Base-by-base conservation (phyloP, 2,113 vertebrate species). In the Benitochromis conjunctus region DNA sequence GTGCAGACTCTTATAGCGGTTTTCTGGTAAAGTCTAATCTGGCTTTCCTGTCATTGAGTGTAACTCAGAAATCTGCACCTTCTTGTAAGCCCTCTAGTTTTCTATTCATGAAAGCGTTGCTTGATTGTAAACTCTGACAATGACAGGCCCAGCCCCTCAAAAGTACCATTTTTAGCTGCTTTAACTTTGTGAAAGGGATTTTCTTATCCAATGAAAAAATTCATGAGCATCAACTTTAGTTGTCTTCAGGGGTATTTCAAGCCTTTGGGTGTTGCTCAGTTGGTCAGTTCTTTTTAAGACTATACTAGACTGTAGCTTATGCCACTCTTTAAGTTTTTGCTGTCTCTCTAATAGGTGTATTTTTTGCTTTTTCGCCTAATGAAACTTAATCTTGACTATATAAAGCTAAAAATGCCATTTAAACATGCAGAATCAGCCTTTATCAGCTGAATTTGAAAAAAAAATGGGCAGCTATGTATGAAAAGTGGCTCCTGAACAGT, bases 131-230 rank as follows among this genome's bases (percentile, higher is more conserved):
- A 69, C 38, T 24, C 36, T 24, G 64, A 24, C 64, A 41, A 38
- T 9, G 36, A 41, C 41, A 14, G 4, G 13, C 34, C 4, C 7
- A 21, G 36, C 36, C 36, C 7, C 36, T 41, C 62, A 66, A 66
- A 12, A 24, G n/a, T 13, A 0, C 0, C 1, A 5, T 69, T 24
- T 24, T 69, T n/a, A 69, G 21, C 43, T 43, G n/a, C 36, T 69
- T 69, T 41, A 41, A 0, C 0, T 41, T 41, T 43, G 36, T 14
- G 58, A 62, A 62, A 62, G 18, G 31, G 18, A 64, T 66, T 66
- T 41, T 5, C 62, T 66, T 66, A 66, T 41, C 36, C 19, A 66
- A 41, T 0, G 6, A 1, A 66, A 0, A 38, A 9, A 41, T 41
- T 41, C 21, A 34, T 11, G 0, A 66, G 10, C 6, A 66, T 41